These are phyloP conservation scores for Cynocephalus volans DNA, from an alignment of 2,113 vertebrate genomes.

Conservation along the genomic window DNA sequence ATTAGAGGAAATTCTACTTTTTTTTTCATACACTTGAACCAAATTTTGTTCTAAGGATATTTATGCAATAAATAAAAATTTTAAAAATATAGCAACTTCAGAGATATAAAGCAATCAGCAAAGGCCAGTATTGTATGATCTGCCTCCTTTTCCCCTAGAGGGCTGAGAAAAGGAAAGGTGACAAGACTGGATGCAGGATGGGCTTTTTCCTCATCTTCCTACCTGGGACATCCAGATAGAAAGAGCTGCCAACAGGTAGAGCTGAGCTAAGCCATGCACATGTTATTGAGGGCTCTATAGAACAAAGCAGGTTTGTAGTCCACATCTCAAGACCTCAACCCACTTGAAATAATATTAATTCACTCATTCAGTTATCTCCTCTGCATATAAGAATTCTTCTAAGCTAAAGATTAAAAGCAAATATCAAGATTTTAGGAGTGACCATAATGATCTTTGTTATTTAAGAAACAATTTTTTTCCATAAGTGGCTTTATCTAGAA, in stretches of 20 bases:
- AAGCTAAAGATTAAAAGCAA: neutral
- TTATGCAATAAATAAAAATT: neutral
- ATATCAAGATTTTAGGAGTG: neutral
- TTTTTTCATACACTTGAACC: neutral
- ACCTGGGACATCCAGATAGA: neutral
- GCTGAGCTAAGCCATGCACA: neutral
- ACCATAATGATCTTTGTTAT: neutral
- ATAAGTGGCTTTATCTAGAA: neutral
- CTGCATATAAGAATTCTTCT: neutral
- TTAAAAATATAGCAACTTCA: neutral
- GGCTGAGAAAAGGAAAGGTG: neutral
- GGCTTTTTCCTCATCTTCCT: neutral
- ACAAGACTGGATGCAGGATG: neutral
- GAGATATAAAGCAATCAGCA: neutral
- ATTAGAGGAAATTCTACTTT: neutral
- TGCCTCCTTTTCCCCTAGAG: neutral
- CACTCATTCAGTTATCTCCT: neutral
- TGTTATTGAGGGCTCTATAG: rapidly evolving
- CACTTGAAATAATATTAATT: neutral
- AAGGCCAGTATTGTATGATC: neutral
- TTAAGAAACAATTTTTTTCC: neutral
- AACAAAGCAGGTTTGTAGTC: neutral
- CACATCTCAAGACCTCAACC: neutral
- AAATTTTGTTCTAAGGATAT: conserved; percentile 21
- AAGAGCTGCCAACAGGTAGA: too few species aligned